phyloP scores from a whole-genome alignment of 2,797 vertebrate species.

The Monodelphis domestica region DNA sequence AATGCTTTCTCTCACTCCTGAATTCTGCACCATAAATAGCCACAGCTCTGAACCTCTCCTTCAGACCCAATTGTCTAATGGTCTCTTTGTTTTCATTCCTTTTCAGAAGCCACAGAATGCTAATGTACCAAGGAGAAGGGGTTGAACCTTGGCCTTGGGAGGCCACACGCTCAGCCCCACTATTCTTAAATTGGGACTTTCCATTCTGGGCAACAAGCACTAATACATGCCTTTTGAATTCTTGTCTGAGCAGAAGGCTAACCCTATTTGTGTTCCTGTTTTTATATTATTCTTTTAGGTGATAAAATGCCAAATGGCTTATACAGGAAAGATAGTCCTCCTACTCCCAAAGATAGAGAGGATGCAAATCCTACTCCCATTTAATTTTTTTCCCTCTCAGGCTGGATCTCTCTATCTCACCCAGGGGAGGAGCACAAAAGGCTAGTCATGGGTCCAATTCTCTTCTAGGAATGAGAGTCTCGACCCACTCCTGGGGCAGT shows the following conservation, averaged over 20 bases:
- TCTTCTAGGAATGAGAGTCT: neutral
- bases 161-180: neutral
- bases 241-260: neutral
- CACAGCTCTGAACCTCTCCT: neutral
- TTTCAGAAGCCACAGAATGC: neutral
- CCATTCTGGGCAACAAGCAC: neutral
- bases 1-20: neutral
- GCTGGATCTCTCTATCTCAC: neutral
- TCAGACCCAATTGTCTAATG: neutral
- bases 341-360: neutral
- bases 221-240: neutral
- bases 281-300: neutral
- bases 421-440: neutral
- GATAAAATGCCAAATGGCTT: neutral
- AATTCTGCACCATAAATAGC: neutral
- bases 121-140: neutral
- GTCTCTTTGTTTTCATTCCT: neutral
- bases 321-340: neutral
- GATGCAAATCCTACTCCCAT: neutral
- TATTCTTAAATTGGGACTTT: neutral
- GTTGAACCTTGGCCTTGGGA: neutral
- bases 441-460: neutral
- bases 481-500: neutral
- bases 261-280: neutral
- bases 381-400: too few species aligned